Evolutionary conservation across 2,113 vertebrate species (phyloP), one percentile per base, ranked within the genome.

Genomic region (Prunella himalayana): DNA sequence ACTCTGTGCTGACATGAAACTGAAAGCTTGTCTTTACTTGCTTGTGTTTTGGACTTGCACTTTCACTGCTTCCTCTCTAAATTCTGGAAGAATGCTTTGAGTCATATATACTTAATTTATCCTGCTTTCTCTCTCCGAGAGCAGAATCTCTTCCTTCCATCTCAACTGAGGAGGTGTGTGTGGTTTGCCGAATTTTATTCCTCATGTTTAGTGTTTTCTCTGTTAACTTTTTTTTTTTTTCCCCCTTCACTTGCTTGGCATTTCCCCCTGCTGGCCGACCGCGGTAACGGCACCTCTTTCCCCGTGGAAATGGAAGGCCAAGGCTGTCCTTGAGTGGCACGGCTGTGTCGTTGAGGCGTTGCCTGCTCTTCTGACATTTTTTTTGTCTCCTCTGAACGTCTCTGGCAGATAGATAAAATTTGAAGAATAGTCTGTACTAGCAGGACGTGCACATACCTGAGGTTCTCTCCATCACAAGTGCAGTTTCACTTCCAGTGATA

Each of bases 181-280:
- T 8, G 25, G 33, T 92, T 89, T 80, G 37, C 54, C 35, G 51
- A 14, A 64, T 95, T 77, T 57, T 64, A 41, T 86, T 83, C 50
- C 13, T 86, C 3, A 13, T 57, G 47, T 80, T 59, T n/a, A 37
- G 11, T 47, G 41, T 84, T 89, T 73, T 54, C n/a, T 44, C 11
- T 70, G 49, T 31, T 30, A 75, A 94, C 42, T 86, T 86, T 65
- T 86, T 79, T 56, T 23, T 19, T 20, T 25, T 85, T 79, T 45
- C 27, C 18, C 3, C 45, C 31, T 35, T 35, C 72, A 70, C 68
- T 95, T 95, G 85, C 88, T 97, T 96, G 95, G 45, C 78, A 21
- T 90, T 96, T 96, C 94, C 96, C 97, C 88, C 95, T 97, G 90
- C 92, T 97, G 96, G 94, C 80, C 45, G 45, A 15, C 23, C 9